Base-by-base conservation (phyloP, 2,113 vertebrate species). In the Lethenteron camtschaticum region DNA sequence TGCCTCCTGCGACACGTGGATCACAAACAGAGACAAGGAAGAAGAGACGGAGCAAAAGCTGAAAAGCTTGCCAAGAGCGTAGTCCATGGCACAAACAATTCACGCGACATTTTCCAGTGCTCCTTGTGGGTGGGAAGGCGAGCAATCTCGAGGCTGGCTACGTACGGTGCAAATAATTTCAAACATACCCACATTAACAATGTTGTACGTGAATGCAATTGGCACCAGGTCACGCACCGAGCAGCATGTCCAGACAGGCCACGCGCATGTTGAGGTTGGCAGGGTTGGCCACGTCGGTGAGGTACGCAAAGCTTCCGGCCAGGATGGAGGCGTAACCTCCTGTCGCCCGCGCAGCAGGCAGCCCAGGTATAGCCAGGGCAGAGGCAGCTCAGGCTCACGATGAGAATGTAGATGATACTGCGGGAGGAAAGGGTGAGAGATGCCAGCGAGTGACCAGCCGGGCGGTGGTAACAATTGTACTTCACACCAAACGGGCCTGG, bases 251-350 rank as follows among this genome's bases (percentile, higher is more conserved):
- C n/a, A 66, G n/a, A 66, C n/a, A 24, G 10, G 63, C 63, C 8
- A 66, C n/a, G 63, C 63, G 63, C n/a, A 66, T n/a, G 63, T 24
- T 66, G n/a, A 66, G 63, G n/a, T 9, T 66, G 63, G n/a, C 63
- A 16, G 63, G 9, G n/a, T n/a, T n/a, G n/a, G 24, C 63, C 24
- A 24, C 24, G 10, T 66, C 63, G 9, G 24, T 24, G 10, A 66
- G n/a, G 63, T 66, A 66, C 9, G 63, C 63, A 66, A 66, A 66
- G 24, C 63, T 66, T n/a, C 63, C 24, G 63, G 63, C 63, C 10
- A 66, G 10, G 24, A 66, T n/a, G 63, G 24, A 16, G 10, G 63
- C n/a, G n/a, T 16, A 9, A 16, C 63, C 63, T 66, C 63, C 63
- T 16, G 63, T 16, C n/a, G 24, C 9, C 9, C 63, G 9, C 9